These are phyloP conservation scores for Aethes cnicana DNA, from an alignment of 2,888 invertebrate species.

Conservation along the genomic window DNA sequence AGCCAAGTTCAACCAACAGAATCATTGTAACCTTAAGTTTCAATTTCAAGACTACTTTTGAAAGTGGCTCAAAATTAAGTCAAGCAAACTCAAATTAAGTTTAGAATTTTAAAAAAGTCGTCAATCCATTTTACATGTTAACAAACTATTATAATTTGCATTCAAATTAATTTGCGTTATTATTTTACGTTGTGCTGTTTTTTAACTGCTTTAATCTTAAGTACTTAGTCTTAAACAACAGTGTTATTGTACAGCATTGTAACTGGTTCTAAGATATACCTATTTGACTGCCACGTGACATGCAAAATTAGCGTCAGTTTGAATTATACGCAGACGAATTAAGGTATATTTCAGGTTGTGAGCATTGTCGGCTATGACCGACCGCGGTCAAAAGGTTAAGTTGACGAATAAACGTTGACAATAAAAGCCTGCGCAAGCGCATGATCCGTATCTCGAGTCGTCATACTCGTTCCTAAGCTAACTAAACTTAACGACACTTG, in stretches of 20 bases:
- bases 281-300: too few relatives aligned
- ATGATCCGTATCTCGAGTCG: conserved; percentile 58
- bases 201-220: conserved; percentile 46
- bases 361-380: too few relatives aligned
- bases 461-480: conserved; percentile 35
- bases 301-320: too few relatives aligned
- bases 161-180: conserved; percentile 42
- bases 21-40: too few relatives aligned
- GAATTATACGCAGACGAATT: too few relatives aligned
- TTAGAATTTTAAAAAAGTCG: conserved; percentile 1
- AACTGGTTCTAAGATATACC: conserved; percentile 20
- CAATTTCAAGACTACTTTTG: too few relatives aligned
- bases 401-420: conserved; percentile 44
- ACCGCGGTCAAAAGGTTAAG: too few relatives aligned
- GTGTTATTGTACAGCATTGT: neutral
- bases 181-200: conserved; percentile 46
- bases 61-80: too few relatives aligned
- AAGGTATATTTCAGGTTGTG: too few relatives aligned
- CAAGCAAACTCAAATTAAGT: neutral
- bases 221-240: neutral
- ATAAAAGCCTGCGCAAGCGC: conserved; percentile 55
- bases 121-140: conserved; percentile 9
- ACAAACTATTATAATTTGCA: conserved; percentile 41
- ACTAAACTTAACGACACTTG: conserved; percentile 33
- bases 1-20: too few relatives aligned